A percentile compares a stretch with the other conserved stretches of the same genome.
Conservation (phyloP, 2,113 vertebrate species). For the Emydura subglobosa region DNA sequence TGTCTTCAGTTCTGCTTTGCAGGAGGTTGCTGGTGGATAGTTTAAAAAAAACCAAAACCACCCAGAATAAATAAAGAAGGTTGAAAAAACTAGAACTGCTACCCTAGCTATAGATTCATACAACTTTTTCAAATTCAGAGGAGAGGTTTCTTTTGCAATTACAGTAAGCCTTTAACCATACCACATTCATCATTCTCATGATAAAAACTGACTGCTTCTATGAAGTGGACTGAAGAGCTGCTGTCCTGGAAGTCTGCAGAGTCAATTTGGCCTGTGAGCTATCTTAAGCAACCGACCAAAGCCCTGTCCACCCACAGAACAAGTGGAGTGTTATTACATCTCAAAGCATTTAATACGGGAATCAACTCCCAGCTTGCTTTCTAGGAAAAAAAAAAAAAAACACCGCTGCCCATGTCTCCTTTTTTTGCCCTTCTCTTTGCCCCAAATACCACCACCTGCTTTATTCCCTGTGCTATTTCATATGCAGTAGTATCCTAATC, state of each 20-base stretch:
- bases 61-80: neutral
- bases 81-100: neutral
- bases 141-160: neutral
- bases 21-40: neutral
- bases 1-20: neutral
- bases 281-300: conserved; percentile 1
- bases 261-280: neutral
- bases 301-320: accelerated
- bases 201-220: neutral
- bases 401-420: neutral
- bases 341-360: neutral
- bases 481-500: neutral
- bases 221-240: neutral
- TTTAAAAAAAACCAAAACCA: accelerated
- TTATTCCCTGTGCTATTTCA: neutral
- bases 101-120: neutral
- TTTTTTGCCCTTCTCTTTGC: neutral
- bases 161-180: conserved; percentile 20
- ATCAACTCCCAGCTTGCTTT: neutral
- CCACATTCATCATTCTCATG: accelerated
- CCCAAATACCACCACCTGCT: neutral
- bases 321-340: neutral
- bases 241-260: neutral
- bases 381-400: neutral
- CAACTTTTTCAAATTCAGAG: neutral